Percentiles rank a stretch among this genome's conserved stretches.
phyloP scores from a whole-genome alignment of 2,888 invertebrate genomes.

The Hipparchia semele region DNA sequence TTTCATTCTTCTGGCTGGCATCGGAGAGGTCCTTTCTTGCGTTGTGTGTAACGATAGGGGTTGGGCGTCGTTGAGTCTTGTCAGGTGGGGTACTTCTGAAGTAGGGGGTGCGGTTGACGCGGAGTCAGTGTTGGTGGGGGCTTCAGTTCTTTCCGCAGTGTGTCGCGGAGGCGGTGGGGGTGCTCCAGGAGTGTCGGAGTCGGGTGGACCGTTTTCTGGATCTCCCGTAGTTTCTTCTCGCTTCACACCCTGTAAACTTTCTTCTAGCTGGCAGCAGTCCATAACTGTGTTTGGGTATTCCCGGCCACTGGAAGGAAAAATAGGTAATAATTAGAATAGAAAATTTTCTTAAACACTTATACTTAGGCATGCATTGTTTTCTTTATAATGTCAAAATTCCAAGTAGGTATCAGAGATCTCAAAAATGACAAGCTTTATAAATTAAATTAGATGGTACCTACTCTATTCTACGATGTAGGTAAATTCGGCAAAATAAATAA shows the following conservation, averaged over 20 bases:
- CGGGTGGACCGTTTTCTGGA: slow-evolving; percentile 94
- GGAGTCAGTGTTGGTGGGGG: slow-evolving; percentile 67
- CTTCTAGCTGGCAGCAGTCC: slow-evolving; percentile 96
- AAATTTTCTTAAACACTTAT: neutral
- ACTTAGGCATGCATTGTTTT: no score
- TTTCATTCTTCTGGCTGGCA: slow-evolving; percentile 84
- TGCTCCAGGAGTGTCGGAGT: slow-evolving; percentile 86
- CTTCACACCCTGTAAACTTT: slow-evolving; percentile 91
- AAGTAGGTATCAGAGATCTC: neutral
- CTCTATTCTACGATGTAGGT: neutral
- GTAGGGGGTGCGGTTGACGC: slow-evolving; percentile 73
- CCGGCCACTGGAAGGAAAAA: slow-evolving; percentile 84
- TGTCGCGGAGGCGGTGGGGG: slow-evolving; percentile 69
- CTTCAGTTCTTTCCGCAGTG: slow-evolving; percentile 67
- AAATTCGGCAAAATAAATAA: neutral
- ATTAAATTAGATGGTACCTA: no score
- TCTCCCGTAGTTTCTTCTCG: slow-evolving; percentile 92
- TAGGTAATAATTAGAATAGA: neutral
- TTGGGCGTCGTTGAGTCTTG: slow-evolving; percentile 71
- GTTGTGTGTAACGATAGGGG: slow-evolving; percentile 72
- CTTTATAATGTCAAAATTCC: neutral
- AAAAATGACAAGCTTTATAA: neutral
- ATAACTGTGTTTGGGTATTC: slow-evolving; percentile 96
- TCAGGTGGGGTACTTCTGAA: slow-evolving; percentile 73
- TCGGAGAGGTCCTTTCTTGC: slow-evolving; percentile 80